These are phyloP conservation scores for Acanthopagrus latus DNA, from an alignment of 2,797 vertebrate species.

Conservation along the genomic window DNA sequence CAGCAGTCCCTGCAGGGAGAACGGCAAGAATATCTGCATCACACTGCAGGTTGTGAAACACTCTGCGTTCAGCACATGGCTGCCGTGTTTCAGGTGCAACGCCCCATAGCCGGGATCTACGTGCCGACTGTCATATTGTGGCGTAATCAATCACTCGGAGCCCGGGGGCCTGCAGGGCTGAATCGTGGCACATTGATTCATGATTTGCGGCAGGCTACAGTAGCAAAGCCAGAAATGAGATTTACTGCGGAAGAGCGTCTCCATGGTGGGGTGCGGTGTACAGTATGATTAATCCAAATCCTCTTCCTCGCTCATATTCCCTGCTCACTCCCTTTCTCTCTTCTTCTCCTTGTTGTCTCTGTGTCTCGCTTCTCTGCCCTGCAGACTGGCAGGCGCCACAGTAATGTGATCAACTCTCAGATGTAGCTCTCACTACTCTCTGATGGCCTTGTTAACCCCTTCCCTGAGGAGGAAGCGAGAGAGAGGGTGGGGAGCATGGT, in stretches of 20 bases:
- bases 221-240: conserved; percentile 59
- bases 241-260: conserved; percentile 56
- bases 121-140: conserved; percentile 52
- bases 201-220: conserved; percentile 53
- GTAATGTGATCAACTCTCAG: conserved; percentile 82
- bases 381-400: conserved; percentile 76
- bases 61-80: conserved; percentile 47
- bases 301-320: conserved; percentile 53
- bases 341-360: conserved; percentile 34
- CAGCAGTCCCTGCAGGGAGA: conserved; percentile 55
- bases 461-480: conserved; percentile 64
- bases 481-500: conserved; percentile 20
- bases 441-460: conserved; percentile 78
- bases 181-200: conserved; percentile 61
- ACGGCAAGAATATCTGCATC: conserved; percentile 62
- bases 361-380: conserved; percentile 61
- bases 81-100: conserved; percentile 38
- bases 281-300: conserved; percentile 66
- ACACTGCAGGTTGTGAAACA: conserved; percentile 52
- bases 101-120: conserved; percentile 56
- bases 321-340: conserved; percentile 36
- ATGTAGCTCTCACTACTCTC: conserved; percentile 72
- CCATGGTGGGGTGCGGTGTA: conserved; percentile 36
- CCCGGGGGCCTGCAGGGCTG: conserved; percentile 51
- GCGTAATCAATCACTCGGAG: conserved; percentile 64